Conservation (phyloP, 2,113 vertebrate genomes). For the Oophaga pumilio region DNA sequence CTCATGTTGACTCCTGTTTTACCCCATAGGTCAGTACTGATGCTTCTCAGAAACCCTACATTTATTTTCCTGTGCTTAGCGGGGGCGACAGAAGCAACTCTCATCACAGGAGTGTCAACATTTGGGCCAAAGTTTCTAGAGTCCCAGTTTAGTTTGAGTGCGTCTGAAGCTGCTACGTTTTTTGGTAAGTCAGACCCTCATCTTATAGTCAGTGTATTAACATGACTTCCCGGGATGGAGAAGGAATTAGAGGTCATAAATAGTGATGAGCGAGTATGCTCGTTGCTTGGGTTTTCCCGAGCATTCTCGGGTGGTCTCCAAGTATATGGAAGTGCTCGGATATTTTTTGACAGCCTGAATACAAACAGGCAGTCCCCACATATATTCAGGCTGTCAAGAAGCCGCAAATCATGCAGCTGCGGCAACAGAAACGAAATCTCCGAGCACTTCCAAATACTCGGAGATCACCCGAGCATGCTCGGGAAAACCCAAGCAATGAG, state of each 20-base stretch:
- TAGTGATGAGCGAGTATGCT: no score
- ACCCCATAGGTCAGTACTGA: constrained; percentile 75
- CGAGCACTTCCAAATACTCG: no score
- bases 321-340: no score
- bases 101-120: constrained; percentile 91
- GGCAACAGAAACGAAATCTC: no score
- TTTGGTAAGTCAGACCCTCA: constrained; percentile 80
- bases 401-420: no score
- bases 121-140: constrained; percentile 96
- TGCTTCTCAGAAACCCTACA: constrained; percentile 88
- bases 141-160: constrained; percentile 92
- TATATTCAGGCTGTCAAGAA: no score
- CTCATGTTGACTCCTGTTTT: not conserved
- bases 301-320: no score
- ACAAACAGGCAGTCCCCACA: no score
- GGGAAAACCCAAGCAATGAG: no score
- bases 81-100: constrained; percentile 88
- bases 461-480: no score
- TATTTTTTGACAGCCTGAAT: no score
- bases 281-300: no score
- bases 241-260: not conserved
- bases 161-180: constrained; percentile 88
- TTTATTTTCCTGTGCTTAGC: constrained; percentile 94
- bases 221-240: not conserved
- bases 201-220: not conserved